phyloP scores from a whole-genome alignment of 2,888 invertebrate genomes.

The Trichopria drosophilae region DNA sequence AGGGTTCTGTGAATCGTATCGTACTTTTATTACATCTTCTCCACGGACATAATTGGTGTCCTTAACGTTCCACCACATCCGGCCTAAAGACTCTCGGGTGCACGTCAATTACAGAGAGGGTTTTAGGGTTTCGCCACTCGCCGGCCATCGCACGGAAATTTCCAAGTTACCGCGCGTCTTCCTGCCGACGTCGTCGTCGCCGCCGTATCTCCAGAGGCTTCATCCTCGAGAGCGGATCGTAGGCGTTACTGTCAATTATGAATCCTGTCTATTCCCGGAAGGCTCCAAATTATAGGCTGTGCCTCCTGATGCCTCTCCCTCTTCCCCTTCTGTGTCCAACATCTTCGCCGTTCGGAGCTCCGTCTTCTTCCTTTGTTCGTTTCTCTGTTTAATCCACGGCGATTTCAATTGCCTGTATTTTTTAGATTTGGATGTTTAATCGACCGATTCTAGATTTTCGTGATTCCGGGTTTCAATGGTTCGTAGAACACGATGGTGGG shows the following conservation, averaged over 20 bases:
- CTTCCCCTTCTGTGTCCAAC: no score
- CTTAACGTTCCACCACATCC: slow-evolving; percentile 45
- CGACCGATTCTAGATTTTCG: no score
- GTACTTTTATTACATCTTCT: slow-evolving; percentile 39
- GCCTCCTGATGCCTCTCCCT: slow-evolving; percentile 23
- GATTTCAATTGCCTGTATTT: no score
- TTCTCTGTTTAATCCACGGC: neutral
- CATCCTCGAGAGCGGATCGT: slow-evolving; percentile 31
- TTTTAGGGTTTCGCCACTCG: slow-evolving; percentile 29
- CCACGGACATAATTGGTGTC: slow-evolving; percentile 43
- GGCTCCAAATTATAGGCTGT: slow-evolving; percentile 46
- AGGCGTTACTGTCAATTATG: slow-evolving; percentile 50
- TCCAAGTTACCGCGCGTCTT: slow-evolving; percentile 30
- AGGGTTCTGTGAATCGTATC: no score
- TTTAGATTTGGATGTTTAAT: no score
- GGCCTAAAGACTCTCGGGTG: slow-evolving; percentile 35
- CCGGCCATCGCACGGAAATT: slow-evolving; percentile 36
- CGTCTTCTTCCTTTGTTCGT: slow-evolving; percentile 8
- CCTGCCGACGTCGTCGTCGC: slow-evolving; percentile 21
- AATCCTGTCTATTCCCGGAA: slow-evolving; percentile 49
- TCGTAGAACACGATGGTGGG: no score
- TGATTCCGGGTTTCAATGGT: no score
- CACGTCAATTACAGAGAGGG: slow-evolving; percentile 39
- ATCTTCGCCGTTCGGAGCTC: slow-evolving; percentile 4
- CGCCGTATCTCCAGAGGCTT: slow-evolving; percentile 17